These are phyloP conservation scores for Pilophorus perplexus DNA, from an alignment of 2,888 invertebrate genomes.

Conservation along the genomic window DNA sequence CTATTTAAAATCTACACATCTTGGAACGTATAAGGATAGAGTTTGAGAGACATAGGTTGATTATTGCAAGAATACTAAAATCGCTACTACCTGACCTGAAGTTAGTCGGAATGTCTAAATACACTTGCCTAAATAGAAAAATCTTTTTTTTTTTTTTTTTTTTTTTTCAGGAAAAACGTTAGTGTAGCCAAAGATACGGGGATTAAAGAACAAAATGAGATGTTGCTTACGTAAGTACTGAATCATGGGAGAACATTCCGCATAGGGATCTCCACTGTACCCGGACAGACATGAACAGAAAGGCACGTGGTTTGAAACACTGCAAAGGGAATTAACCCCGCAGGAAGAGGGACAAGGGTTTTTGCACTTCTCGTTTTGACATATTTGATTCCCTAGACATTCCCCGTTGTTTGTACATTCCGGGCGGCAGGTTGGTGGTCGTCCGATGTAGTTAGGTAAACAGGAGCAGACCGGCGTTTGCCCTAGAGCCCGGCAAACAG, in stretches of 20 bases:
- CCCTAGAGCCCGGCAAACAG: constrained; percentile 57
- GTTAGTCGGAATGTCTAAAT: no score
- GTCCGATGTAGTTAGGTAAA: constrained; percentile 60
- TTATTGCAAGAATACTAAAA: no score
- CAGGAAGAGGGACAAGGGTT: constrained; percentile 68
- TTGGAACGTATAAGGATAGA: no score
- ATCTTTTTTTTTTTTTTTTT: no score
- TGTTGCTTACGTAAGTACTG: constrained; percentile 48
- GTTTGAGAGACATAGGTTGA: no score
- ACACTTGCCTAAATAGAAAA: no score
- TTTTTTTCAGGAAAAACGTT: no score
- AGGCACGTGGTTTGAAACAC: constrained; percentile 58
- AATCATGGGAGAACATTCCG: constrained; percentile 56
- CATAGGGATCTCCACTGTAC: constrained; percentile 63
- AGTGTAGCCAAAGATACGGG: no score
- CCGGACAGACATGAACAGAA: constrained; percentile 58
- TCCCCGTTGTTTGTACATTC: constrained; percentile 62
- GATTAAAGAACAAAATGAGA: constrained; percentile 18
- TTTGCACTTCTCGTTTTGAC: constrained; percentile 57
- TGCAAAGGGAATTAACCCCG: constrained; percentile 65
- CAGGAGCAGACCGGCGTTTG: constrained; percentile 59
- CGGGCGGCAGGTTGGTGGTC: constrained; percentile 64
- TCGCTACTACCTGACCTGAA: no score
- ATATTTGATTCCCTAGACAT: constrained; percentile 57
- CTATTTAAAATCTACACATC: no score